Evolutionary conservation across 2,113 vertebrate species (phyloP), one percentile per base, ranked within the genome.

Genomic region (Spizaetus ornatus): DNA sequence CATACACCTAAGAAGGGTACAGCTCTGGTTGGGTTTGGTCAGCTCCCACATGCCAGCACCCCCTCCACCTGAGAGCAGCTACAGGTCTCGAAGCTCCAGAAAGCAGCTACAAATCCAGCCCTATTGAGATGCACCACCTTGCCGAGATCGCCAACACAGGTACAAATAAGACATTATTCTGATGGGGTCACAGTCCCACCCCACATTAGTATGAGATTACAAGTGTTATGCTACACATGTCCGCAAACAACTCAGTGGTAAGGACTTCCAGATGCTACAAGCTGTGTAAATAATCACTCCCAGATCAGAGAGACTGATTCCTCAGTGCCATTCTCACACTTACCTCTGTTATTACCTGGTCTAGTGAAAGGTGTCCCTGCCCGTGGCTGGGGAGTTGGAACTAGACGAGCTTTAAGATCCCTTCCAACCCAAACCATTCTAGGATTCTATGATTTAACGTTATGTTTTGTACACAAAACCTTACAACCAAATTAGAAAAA

Each of bases 1-100:
- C 0, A 7, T 0, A 8, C 21, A 15, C 1, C 3, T 11, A 2
- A 16, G 65, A 42, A 65, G 27, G 40, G 56, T 1, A 1, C 20
- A 19, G 58, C 6, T 53, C 73, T 10, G 40, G 42, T 8, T 18
- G 82, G 38, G 10, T 27, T 63, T 55, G 63, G 16, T 48, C 74
- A 70, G 18, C 78, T 65, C 79, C 69, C 76, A 32, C 32, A 1
- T 3, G 23, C 85, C 93, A 82, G 9, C 47, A 26, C 1, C 21
- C 8, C 67, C 56, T 89, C 79, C 52, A 52, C 48, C 82, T n/a
- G 91, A 82, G 14, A 48, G 78, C 78, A 96, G 88, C 82, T 42
- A 58, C 61, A 32, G 14, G 38, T 38, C 84, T 90, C 89, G 62
- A 63, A 52, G 50, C 93, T 78, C 56, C 82, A 79, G 19, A 36